Evolutionary conservation across 2,888 invertebrate genomes (phyloP).

Genomic region (Drosophila greeni): DNA sequence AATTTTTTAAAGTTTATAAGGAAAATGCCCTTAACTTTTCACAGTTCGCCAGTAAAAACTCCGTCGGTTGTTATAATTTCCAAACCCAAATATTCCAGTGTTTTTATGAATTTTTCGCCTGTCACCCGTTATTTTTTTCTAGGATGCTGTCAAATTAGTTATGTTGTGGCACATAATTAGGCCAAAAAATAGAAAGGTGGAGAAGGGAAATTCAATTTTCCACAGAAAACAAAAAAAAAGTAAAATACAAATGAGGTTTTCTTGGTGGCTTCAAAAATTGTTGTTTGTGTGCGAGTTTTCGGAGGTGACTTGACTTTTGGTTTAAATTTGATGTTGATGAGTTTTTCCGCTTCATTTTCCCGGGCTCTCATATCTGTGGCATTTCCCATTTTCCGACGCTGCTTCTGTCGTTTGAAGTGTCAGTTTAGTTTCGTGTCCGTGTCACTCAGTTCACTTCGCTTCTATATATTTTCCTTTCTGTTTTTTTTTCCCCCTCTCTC

Average conservation of each 20-base stretch:
- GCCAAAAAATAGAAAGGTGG: constrained; percentile 8
- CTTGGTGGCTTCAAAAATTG: constrained; percentile 19
- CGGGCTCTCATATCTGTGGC: constrained; percentile 41
- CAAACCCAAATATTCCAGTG: neutral
- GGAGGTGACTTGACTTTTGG: constrained; percentile 55
- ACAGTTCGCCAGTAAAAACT: neutral
- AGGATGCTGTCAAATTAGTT: constrained; percentile 20
- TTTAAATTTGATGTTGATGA: constrained; percentile 51
- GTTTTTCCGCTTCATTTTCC: constrained; percentile 49
- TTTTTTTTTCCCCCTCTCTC: constrained; percentile 15
- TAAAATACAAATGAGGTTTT: constrained; percentile 30
- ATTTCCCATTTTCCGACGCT: constrained; percentile 39
- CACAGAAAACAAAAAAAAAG: neutral
- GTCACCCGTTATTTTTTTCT: constrained; percentile 6
- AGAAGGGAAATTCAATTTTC: constrained; percentile 44
- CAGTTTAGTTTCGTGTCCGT: constrained; percentile 67
- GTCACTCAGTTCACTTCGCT: constrained; percentile 63
- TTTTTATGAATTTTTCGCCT: neutral
- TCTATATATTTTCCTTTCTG: constrained; percentile 24
- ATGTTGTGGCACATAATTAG: constrained; percentile 48
- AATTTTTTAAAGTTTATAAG: neutral
- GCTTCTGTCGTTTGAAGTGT: constrained; percentile 67
- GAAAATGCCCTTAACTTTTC: neutral
- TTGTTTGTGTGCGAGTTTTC: constrained; percentile 42
- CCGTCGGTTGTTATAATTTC: neutral